Base-by-base conservation (phyloP, 2,888 invertebrate species). In the Caenorhabditis sulstoni region DNA sequence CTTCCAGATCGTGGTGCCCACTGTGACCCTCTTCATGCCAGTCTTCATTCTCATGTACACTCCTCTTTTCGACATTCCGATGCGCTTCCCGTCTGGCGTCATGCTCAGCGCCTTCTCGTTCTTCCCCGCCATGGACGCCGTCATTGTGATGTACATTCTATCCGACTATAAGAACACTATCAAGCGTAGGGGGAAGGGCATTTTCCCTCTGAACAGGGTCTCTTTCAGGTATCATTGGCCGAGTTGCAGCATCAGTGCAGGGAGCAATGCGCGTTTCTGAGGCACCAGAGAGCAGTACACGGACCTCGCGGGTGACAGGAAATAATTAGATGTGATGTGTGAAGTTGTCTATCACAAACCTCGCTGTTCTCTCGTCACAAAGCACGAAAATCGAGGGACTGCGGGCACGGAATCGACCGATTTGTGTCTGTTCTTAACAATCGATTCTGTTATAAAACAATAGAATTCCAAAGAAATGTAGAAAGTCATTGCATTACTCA, bases 71-170 rank as follows among this genome's bases (percentile, higher is more conserved):
- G 18, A 61, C 22, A 1, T 71, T 0, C 14, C 55, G n/a, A 16
- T 62, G 2, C 22, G 55, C 12, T 62, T 71, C 9, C 71, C 71
- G 9, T 57, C 71, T 9, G 71, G 71, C 16, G 44, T 73, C n/a
- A 16, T 58, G 39, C 44, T 73, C 20, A 44, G 64, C n/a, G 49
- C 58, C 0, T 64, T 73, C 44, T 50, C 64, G 3, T 50, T 73
- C 12, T 73, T 50, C 22, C 73, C 73, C 4, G 73, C 73, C 0
- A 58, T 73, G 57, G 73, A 73, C 57, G 64, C 73, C 0, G 41
- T 64, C 16, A 64, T 73, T 9, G 64, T 73, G 2, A 73, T 73
- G 73, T 73, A 58, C 37, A 58, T 73, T 49, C 20, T 73, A 4
- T 50, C 64, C 1, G 73, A 73, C 14, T 73, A 73, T 16, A 53